Evolutionary conservation across 2,113 vertebrate species (phyloP), one percentile per base, ranked within the genome.

Genomic region (Paedocypris sp.): DNA sequence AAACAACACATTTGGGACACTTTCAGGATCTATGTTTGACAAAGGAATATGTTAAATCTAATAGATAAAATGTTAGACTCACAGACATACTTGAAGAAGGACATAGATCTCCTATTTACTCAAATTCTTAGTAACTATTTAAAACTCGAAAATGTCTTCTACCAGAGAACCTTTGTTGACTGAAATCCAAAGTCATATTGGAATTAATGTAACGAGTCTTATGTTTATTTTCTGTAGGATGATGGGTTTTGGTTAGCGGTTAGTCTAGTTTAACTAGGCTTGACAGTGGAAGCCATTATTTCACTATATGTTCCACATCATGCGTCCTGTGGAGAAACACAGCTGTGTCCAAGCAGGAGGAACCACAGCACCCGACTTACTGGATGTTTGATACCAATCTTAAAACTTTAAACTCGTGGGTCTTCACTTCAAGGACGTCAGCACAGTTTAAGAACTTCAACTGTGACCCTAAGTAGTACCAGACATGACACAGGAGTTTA

Each of bases 231-330:
- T n/a, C n/a, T n/a, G n/a, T n/a, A n/a, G n/a, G n/a, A n/a, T 66
- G 45, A 64, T 53, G 51, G 49, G 57, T 59, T 36, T 1, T 20
- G 26, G 73, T 65, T 67, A 73, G 73, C 58, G 68, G 51, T 72
- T 76, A 74, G 76, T 78, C 76, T 73, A 69, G 74, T 76, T 73
- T 72, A 69, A 62, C 36, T 60, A 47, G 72, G 64, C 64, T 67
- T 78, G 73, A 77, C 76, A 77, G 66, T 54, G 62, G 71, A 60
- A 7, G 70, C 67, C 72, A 85, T 83, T 86, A 83, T 81, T 80
- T 73, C 67, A 60, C 65, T 62, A 71, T 77, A 80, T 83, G 81
- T 85, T 75, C 69, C 33, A 69, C 59, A 23, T 75, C 74, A 65
- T 60, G 68, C 73, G 60, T 67, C 72, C 69, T 60, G 73, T 79